These are phyloP conservation scores for Lycocorax pyrrhopterus DNA, from an alignment of 2,113 vertebrate species.

Conservation along the genomic window DNA sequence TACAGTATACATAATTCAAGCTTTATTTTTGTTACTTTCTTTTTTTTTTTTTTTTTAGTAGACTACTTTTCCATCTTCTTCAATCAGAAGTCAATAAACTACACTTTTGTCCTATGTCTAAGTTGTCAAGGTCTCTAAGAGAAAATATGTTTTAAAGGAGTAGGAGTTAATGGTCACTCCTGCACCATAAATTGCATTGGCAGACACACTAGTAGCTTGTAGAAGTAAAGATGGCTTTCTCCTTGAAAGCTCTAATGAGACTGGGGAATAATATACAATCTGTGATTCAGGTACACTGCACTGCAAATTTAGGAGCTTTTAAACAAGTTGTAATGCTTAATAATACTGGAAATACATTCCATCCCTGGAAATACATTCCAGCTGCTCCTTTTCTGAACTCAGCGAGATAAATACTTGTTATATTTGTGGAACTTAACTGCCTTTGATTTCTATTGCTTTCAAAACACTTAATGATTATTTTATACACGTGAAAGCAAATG, in stretches of 20 bases:
- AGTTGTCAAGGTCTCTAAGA: conserved; percentile 72
- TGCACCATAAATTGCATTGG: conserved; percentile 68
- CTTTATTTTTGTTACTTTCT: conserved; percentile 60
- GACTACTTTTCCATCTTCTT: conserved; percentile 71
- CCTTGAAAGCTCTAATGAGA: conserved; percentile 75
- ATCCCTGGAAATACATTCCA: conserved; percentile 52
- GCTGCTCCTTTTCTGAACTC: conserved; percentile 56
- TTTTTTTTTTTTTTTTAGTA: conserved; percentile 2
- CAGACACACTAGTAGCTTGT: conserved; percentile 63
- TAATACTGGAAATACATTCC: conserved; percentile 53
- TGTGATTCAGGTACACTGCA: conserved; percentile 56
- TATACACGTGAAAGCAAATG: conserved; percentile 40
- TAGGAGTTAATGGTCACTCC: conserved; percentile 72
- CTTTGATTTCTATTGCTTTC: conserved; percentile 49
- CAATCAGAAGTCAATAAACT: conserved; percentile 71
- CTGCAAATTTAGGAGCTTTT: conserved; percentile 62
- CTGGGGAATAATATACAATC: conserved; percentile 72
- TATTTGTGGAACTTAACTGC: conserved; percentile 50
- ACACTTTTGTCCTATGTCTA: conserved; percentile 66
- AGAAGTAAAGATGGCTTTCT: conserved; percentile 73
- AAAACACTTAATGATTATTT: conserved; percentile 44
- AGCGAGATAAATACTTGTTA: conserved; percentile 35
- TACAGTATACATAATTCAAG: conserved; percentile 55
- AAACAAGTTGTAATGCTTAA: conserved; percentile 57
- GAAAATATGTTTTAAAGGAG: conserved; percentile 71